phyloP scores from a whole-genome alignment of 2,113 vertebrate genomes.

The Pardalotus punctatus region DNA sequence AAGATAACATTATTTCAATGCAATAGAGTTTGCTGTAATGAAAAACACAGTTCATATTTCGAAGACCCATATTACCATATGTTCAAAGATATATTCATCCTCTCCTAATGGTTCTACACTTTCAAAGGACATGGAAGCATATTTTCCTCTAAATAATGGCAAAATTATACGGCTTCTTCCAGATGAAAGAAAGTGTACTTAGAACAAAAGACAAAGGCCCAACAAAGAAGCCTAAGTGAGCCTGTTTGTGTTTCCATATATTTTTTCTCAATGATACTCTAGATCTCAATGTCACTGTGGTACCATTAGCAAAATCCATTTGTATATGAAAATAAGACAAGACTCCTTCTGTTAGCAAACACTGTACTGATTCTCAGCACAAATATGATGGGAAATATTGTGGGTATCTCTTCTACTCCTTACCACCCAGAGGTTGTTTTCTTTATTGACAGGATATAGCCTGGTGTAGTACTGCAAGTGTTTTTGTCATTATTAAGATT shows the following conservation, averaged over 20 bases:
- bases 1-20: neutral
- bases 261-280: neutral
- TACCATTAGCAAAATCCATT: neutral
- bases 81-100: neutral
- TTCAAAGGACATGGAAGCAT: neutral
- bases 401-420: neutral
- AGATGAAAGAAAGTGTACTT: neutral
- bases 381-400: neutral
- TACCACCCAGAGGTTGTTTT: neutral
- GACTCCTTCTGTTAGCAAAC: neutral
- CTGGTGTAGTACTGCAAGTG: neutral
- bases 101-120: neutral
- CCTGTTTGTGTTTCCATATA: neutral
- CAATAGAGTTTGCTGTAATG: neutral
- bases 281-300: neutral
- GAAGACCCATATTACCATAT: neutral
- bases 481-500: conserved; percentile 36
- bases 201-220: neutral
- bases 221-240: neutral
- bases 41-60: neutral
- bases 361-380: neutral
- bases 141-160: neutral
- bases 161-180: neutral
- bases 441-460: neutral
- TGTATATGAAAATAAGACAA: neutral